Base-by-base conservation (phyloP, 2,797 vertebrate species). In the Lophius americanus region DNA sequence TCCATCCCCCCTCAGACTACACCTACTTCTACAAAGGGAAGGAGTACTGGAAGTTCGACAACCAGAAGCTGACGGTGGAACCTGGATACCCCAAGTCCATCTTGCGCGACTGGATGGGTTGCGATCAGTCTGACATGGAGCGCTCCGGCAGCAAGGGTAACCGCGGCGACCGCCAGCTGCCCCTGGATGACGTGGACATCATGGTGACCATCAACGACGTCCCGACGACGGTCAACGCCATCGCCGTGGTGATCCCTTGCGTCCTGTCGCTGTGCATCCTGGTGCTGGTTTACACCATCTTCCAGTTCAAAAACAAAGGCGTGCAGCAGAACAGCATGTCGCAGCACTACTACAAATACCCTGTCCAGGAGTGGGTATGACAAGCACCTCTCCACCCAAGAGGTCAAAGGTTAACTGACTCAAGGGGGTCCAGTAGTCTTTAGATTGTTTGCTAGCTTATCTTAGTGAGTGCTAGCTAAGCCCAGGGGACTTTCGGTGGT, bases 361-460 rank as follows among this genome's bases (percentile, higher is more conserved):
- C 97, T 0, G 97, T 99, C 11, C 97, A 99, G 89, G 97, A 99
- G 84, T 99, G 98, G 98, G 98, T 99, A 93, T 99, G 97, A 99
- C 95, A 88, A 78, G 77, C 84, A 2, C 52, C 61, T 3, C 2
- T 39, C 10, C n/a, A 43, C 36, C 7, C 8, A 56, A 74, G 83
- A 91, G 88, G 90, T 92, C 89, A 90, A 73, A 61, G 65, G 36
- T 79, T 14, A 8, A n/a, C 23, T 51, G 36, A 36, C 38, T 43
- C 5, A 51, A 5, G 39, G 14, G 3, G 14, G 54, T 53, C 23
- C 3, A 60, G 52, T 8, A 9, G 51, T 68, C 3, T 1, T 56
- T 12, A 11, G 37, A 6, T 50, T 57, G 56, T 70, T 57, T 37
- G 70, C 60, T 51, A 54, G 63, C 46, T 68, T 6, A 41, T 6